Base-by-base conservation (phyloP, 2,888 invertebrate species). In the Mesorhabditis sp. region DNA sequence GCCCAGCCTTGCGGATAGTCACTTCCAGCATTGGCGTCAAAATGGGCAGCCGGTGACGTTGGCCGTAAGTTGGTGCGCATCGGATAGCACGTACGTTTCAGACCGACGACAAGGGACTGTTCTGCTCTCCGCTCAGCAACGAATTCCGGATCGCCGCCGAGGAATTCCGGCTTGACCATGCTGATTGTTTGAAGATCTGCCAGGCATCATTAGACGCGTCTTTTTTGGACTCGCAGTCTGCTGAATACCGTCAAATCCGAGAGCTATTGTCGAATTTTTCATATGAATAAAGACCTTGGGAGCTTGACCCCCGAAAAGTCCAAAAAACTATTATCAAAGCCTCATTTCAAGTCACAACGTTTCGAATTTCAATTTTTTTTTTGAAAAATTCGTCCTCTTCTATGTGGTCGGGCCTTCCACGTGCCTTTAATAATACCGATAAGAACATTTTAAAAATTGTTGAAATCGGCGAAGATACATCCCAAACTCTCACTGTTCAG, bases 21-120 rank as follows among this genome's bases (percentile, higher is more conserved):
- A 76, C 61, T 72, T 71, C 13, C 41, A 7, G 4, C 73, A 68
- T 45, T 76, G 76, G 76, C 62, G 15, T 44, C 62, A 66, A 42
- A 63, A 13, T 4, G 72, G 71, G n/a, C 58, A 50, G 7, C 58
- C 58, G 7, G 58, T 50, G 58, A 13, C 10, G 10, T 50, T 50
- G 58, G 58, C 10, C 10, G 58, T 50, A 13, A 13, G 58, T 50
- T 28, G 28, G 28, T 28, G 28, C 28, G 2, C 28, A 28, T 28
- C 28, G n/a, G n/a, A n/a, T 50, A 50, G 1, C 58, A 50, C 43
- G 7, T 5, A 10, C 7, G 43, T 70, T 76, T 70, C 67, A 77
- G 77, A 77, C 77, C 3, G 77, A 77, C 66, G 77, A 77, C 50
- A 72, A 71, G 15, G 75, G 77, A 41, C 4, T 71, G 28, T 68